These are phyloP conservation scores for Mesoclemmys tuberculata DNA, from an alignment of 2,113 vertebrate genomes.

Conservation along the genomic window DNA sequence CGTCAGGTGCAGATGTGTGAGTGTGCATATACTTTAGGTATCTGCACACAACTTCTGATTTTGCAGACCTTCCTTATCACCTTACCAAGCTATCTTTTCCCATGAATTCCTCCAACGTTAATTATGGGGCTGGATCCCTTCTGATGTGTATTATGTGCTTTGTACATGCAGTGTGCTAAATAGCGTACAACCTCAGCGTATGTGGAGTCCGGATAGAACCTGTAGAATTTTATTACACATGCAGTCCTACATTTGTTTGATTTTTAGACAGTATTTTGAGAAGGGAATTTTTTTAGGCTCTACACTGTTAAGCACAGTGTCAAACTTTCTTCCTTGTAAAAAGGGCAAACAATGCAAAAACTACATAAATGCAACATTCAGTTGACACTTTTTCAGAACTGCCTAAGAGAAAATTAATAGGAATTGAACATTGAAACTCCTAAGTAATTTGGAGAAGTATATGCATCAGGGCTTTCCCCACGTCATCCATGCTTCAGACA, in stretches of 20 bases:
- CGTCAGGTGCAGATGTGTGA: background rate
- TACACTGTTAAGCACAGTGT: background rate
- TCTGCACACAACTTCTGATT: background rate
- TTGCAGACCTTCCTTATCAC: background rate
- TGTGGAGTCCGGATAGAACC: conserved; percentile 6
- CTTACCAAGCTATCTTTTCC: conserved; percentile 42
- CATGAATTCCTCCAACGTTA: conserved; percentile 17
- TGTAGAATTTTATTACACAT: background rate
- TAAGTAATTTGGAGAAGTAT: background rate
- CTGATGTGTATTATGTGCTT: conserved; percentile 10
- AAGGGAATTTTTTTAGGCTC: background rate
- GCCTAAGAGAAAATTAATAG: background rate
- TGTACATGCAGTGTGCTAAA: conserved; percentile 18
- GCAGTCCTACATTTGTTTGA: background rate
- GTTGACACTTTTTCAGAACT: background rate
- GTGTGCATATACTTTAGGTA: background rate
- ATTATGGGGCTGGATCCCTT: conserved; percentile 14
- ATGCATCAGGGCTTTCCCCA: background rate
- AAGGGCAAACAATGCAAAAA: background rate
- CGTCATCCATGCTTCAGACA: background rate
- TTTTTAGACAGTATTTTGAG: background rate
- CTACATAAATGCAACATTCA: background rate
- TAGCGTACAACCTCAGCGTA: conserved; percentile 17
- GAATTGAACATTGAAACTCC: background rate
- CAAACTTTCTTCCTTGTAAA: background rate